These are phyloP conservation scores for Choloepus hoffmanni DNA, from an alignment of 2,113 vertebrate genomes.

Conservation along the genomic window DNA sequence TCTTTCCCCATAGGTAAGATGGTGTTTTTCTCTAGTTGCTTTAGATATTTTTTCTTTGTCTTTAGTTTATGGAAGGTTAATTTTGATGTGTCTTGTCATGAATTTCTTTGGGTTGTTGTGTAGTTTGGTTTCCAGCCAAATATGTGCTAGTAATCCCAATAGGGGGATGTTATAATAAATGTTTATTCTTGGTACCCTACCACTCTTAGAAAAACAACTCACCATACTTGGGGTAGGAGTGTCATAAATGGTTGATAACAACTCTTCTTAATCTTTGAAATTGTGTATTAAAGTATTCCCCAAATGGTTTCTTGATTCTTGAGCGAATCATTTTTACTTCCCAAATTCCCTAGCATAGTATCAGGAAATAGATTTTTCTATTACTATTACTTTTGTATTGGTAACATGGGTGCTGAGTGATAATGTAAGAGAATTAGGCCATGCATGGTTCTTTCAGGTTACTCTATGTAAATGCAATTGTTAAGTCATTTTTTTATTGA, in stretches of 20 bases:
- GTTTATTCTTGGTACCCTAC: neutral
- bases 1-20: neutral
- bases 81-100: neutral
- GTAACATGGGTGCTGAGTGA: neutral
- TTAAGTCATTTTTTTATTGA: conserved; percentile 22
- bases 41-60: neutral
- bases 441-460: neutral
- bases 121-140: neutral
- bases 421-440: neutral
- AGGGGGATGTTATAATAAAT: neutral
- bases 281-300: neutral
- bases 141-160: neutral
- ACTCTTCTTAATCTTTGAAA: conserved; percentile 1
- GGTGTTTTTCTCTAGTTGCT: neutral
- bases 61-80: neutral
- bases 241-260: neutral
- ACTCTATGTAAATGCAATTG: neutral
- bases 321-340: conserved; percentile 31
- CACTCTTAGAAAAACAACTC: neutral
- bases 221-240: neutral
- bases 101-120: neutral
- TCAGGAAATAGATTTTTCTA: conserved; percentile 23
- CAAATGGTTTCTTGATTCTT: conserved; percentile 30
- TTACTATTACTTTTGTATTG: neutral
- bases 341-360: neutral